These are phyloP conservation scores for Eudyptes chrysolophus DNA, from an alignment of 2,113 vertebrate species.

Conservation along the genomic window DNA sequence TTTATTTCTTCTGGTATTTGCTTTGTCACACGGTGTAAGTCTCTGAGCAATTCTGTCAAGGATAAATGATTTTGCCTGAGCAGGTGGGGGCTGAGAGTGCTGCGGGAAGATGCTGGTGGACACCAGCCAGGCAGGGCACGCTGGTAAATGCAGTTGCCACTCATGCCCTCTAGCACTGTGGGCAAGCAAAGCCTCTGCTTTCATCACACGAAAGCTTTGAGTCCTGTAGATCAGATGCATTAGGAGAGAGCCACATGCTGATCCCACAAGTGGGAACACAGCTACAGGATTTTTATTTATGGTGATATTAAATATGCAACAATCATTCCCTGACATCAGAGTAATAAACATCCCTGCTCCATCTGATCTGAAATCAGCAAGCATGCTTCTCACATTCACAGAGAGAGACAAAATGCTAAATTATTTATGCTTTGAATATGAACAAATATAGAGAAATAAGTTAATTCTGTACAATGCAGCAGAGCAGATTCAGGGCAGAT, in stretches of 20 bases:
- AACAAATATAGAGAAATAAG: slow-evolving; percentile 56
- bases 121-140: background rate
- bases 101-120: background rate
- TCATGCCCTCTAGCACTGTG: background rate
- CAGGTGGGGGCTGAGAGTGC: background rate
- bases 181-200: background rate
- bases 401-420: slow-evolving; percentile 43
- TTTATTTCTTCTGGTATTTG: slow-evolving; percentile 30
- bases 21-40: background rate
- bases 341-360: slow-evolving; percentile 49
- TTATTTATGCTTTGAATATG: slow-evolving; percentile 56
- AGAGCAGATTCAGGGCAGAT: slow-evolving; percentile 19
- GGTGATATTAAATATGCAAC: slow-evolving; percentile 53
- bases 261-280: background rate
- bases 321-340: slow-evolving; percentile 46
- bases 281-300: slow-evolving; percentile 3
- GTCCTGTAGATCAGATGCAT: background rate
- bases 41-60: background rate
- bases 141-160: background rate
- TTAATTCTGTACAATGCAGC: slow-evolving; percentile 10
- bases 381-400: slow-evolving; percentile 22
- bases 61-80: background rate
- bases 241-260: background rate
- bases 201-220: background rate
- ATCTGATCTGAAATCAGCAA: slow-evolving; percentile 43